Evolutionary conservation across 2,888 invertebrate species (phyloP).

Genomic region (Oscheius sp.): DNA sequence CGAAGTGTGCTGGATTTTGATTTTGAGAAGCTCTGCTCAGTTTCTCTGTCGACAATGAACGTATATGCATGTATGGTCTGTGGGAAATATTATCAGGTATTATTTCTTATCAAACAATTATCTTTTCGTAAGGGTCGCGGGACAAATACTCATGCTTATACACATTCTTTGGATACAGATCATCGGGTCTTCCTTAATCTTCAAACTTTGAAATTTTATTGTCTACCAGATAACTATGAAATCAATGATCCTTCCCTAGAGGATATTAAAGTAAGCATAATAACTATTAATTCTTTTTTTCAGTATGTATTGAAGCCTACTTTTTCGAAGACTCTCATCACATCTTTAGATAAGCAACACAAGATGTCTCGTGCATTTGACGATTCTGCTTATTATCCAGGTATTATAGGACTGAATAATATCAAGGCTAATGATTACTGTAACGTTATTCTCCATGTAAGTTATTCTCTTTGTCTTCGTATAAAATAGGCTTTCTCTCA

Average conservation of each 20-base stretch:
- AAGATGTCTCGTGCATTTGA: slow-evolving; percentile 94
- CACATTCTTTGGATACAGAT: slow-evolving; percentile 95
- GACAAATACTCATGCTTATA: slow-evolving; percentile 96
- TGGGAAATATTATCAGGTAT: slow-evolving; percentile 91
- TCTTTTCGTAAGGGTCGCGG: slow-evolving; percentile 86
- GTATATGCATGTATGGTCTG: slow-evolving; percentile 99
- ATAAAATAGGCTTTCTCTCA: slow-evolving; percentile 85
- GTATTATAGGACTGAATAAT: slow-evolving; percentile 95
- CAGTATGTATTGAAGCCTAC: slow-evolving; percentile 95
- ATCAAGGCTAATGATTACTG: slow-evolving; percentile 99
- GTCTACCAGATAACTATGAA: slow-evolving; percentile 98
- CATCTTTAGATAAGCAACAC: slow-evolving; percentile 73
- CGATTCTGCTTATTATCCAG: slow-evolving; percentile 86
- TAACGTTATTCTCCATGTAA: slow-evolving; percentile 93
- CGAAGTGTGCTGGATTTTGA: slow-evolving; percentile 93
- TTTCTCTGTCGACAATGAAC: slow-evolving; percentile 95
- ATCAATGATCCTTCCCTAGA: slow-evolving; percentile 94
- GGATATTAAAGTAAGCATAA: slow-evolving; percentile 80
- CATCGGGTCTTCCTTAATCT: slow-evolving; percentile 95
- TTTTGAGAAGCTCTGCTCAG: slow-evolving; percentile 98
- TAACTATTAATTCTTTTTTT: slow-evolving; percentile 42
- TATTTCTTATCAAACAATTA: slow-evolving; percentile 14
- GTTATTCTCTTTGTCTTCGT: slow-evolving; percentile 26
- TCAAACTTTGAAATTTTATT: slow-evolving; percentile 95
- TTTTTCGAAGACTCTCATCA: slow-evolving; percentile 85